phyloP scores from a whole-genome alignment of 2,888 invertebrate genomes.

The Dorcus parallelipipedus region DNA sequence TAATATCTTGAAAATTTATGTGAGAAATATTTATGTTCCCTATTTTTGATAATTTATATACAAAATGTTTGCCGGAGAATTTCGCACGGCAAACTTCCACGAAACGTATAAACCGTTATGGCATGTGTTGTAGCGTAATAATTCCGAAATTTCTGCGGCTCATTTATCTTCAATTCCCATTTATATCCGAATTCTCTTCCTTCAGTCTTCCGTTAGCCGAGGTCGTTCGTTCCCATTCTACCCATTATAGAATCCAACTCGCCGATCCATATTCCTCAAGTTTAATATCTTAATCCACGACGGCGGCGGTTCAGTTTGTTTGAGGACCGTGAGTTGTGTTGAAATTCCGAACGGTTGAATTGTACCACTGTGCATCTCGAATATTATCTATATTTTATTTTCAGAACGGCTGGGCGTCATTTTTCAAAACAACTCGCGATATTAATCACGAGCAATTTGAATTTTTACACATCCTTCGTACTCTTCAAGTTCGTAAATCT shows the following conservation, averaged over 20 bases:
- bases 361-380: not conserved
- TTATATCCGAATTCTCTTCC: constrained; percentile 9
- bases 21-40: too few relatives aligned
- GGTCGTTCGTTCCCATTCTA: not conserved
- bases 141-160: constrained; percentile 1
- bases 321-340: not conserved
- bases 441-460: constrained; percentile 10
- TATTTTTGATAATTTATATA: too few relatives aligned
- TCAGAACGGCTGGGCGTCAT: constrained; percentile 6
- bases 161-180: constrained; percentile 7
- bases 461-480: not conserved
- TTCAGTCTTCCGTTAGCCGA: constrained; percentile 6
- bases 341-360: not conserved
- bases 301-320: constrained; percentile 10
- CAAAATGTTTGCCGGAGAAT: too few relatives aligned
- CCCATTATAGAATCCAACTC: constrained; percentile 29
- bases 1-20: too few relatives aligned
- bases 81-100: too few relatives aligned
- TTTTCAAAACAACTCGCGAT: constrained; percentile 3
- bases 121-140: constrained; percentile 7
- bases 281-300: constrained; percentile 33
- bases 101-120: not conserved
- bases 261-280: constrained; percentile 32
- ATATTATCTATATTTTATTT: constrained; percentile 5
- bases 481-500: not conserved